Evolutionary conservation across 2,113 vertebrate species (phyloP), one percentile per base, ranked within the genome.

Genomic region (Tricholaema leucomelas): DNA sequence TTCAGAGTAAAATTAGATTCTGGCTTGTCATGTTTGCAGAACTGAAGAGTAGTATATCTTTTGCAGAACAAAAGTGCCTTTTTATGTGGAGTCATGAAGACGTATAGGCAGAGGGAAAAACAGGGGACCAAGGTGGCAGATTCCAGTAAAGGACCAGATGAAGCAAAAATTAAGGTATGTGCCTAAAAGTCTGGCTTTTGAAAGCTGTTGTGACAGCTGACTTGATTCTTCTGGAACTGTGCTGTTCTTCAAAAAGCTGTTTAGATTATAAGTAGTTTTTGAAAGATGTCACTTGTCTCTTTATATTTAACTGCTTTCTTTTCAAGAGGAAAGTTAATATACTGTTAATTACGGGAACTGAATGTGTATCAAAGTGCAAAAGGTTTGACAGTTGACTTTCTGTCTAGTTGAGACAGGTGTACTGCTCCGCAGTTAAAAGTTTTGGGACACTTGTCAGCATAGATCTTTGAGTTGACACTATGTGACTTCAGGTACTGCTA

Each of bases 41-140:
- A 77, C 59, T 95, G 60, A 94, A 80, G 33, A 35, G 63, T n/a
- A 59, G 67, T 85, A 0, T 61, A 21, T 93, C 81, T 92, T 77
- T 93, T 89, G 56, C 97, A 99, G 99, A 99, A 99, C 97, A 99
- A 99, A 99, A 99, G 99, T 99, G 99, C 99, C 98, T 99, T 99
- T 97, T 98, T 99, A 96, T 99, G 99, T 97, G 99, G 99, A 81
- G 99, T 99, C 91, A 99, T 99, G 99, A 99, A 99, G 98, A 99
- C 99, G 9, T 99, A 99, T 74, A 98, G 99, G 92, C 99, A 99
- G 98, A 98, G 99, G 96, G 99, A 99, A 98, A 99, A 99, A 97
- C 99, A 99, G 95, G 99, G 99, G 97, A 98, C 98, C 93, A 99
- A 99, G 98, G 99, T 99, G 85, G 97, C 99, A 74, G 99, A 99